Percentiles rank a stretch among this genome's conserved stretches.
Evolutionary conservation across 2,888 invertebrate species (phyloP).

Genomic region (Pristionchus exspectatus): DNA sequence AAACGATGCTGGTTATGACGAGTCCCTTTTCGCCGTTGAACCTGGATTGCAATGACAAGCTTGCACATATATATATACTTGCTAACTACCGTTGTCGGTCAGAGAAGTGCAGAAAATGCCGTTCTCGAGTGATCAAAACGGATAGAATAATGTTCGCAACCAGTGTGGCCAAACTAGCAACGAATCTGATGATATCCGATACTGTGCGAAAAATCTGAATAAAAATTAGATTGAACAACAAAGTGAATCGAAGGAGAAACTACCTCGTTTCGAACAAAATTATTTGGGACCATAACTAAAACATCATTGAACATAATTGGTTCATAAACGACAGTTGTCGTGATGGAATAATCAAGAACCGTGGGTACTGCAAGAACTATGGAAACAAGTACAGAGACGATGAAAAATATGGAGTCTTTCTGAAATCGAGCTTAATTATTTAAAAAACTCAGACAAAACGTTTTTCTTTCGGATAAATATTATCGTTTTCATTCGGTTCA

Average conservation of each 20-base stretch:
- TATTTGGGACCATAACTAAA: background rate
- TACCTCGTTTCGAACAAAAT: background rate
- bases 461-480: background rate
- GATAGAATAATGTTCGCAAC: background rate
- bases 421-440: too few relatives aligned
- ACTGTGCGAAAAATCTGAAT: background rate
- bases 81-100: background rate
- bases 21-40: slow-evolving; percentile 1
- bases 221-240: background rate
- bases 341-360: background rate
- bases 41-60: too few relatives aligned
- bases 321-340: background rate
- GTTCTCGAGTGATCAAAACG: background rate
- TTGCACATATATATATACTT: too few relatives aligned
- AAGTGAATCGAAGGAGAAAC: background rate
- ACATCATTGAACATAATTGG: background rate
- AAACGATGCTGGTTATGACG: background rate
- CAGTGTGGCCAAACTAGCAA: background rate
- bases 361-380: background rate
- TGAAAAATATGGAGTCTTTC: background rate
- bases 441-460: too few relatives aligned
- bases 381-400: background rate
- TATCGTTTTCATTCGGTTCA: slow-evolving; percentile 3
- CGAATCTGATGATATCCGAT: background rate
- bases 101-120: background rate